A percentile compares a stretch with the other conserved stretches of the same genome.
phyloP scores from a whole-genome alignment of 2,113 vertebrate genomes.

The Acrocephalus kingi region DNA sequence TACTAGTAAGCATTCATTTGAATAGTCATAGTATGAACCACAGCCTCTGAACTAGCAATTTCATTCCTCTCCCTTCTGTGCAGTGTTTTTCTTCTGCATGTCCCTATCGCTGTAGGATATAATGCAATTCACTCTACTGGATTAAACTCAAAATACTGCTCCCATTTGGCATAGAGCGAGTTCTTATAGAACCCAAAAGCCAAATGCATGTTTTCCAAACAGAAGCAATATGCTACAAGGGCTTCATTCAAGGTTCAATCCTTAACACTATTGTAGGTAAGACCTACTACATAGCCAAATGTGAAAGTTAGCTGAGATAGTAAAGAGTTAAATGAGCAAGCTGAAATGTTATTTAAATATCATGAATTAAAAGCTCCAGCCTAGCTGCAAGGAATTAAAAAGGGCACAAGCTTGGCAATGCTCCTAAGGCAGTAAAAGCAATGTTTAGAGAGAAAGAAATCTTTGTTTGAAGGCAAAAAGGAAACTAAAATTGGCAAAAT shows the following conservation, averaged over 20 bases:
- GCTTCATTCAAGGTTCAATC: neutral
- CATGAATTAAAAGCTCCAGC: conserved; percentile 41
- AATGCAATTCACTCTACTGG: neutral
- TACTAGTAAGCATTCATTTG: neutral
- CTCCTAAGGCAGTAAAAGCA: conserved; percentile 44
- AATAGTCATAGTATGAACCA: neutral
- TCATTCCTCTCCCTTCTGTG: neutral
- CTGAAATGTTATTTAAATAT: conserved; percentile 49
- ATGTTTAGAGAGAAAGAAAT: conserved; percentile 56
- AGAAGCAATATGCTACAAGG: neutral
- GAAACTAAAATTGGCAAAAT: conserved; percentile 45
- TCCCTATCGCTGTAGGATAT: neutral
- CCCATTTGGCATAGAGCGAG: neutral
- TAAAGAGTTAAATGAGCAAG: conserved; percentile 37
- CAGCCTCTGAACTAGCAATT: neutral
- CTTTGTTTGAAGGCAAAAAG: conserved; percentile 45
- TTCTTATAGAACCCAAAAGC: neutral
- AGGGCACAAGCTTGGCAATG: conserved; percentile 48
- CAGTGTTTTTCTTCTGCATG: neutral
- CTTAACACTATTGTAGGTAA: neutral
- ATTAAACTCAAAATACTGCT: neutral
- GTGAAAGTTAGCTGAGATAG: neutral
- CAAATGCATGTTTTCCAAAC: neutral
- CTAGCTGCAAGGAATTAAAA: conserved; percentile 49
- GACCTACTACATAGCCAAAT: neutral